These are phyloP conservation scores for Bos indicus DNA, from an alignment of 2,113 vertebrate species.

Conservation along the genomic window DNA sequence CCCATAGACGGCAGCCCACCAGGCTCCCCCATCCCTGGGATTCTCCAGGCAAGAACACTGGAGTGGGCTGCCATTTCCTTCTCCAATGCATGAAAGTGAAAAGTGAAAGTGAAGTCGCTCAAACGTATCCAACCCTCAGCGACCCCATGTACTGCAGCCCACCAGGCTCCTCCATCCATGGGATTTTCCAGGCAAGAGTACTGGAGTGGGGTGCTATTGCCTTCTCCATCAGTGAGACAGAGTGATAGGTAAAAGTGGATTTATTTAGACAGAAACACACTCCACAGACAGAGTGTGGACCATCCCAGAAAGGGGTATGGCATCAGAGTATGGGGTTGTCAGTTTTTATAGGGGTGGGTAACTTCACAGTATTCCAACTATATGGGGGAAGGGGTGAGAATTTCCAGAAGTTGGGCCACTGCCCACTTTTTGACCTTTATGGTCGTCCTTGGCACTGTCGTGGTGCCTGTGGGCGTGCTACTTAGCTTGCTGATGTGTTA, in stretches of 20 bases:
- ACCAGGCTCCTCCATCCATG: no score
- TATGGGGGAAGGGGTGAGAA: background rate
- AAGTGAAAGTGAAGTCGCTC: no score
- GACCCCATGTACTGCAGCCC: no score
- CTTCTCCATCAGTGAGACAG: background rate
- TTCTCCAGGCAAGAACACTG: no score
- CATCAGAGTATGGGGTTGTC: background rate
- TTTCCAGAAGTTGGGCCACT: background rate
- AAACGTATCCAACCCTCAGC: no score
- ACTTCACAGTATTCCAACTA: background rate
- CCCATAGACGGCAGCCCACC: no score
- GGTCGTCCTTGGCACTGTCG: background rate
- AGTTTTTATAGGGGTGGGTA: background rate
- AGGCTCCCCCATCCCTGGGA: no score
- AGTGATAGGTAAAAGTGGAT: background rate
- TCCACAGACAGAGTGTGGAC: background rate
- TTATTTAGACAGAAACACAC: background rate
- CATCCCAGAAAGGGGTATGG: background rate
- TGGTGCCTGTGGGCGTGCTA: background rate
- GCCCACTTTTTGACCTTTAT: background rate
- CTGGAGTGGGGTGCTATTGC: no score
- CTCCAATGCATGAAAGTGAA: no score
- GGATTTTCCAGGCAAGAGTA: no score
- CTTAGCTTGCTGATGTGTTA: background rate
- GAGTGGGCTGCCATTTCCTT: no score